phyloP scores from a whole-genome alignment of 1,140 invertebrate genomes.

The Hycleus phaleratus region DNA sequence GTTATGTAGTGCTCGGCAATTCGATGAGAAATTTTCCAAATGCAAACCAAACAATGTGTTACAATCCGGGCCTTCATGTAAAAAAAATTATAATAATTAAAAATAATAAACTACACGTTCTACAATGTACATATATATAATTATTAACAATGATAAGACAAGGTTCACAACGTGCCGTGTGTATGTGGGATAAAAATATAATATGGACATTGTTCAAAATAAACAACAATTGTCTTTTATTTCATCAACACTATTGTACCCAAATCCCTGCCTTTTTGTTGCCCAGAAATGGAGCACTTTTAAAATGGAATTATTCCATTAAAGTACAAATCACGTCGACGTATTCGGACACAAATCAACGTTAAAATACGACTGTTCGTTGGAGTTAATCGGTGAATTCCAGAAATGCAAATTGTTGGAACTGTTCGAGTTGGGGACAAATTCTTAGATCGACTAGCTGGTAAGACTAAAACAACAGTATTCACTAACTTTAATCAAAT shows the following conservation, averaged over 20 bases:
- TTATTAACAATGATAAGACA: conserved; percentile 52
- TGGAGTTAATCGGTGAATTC: conserved; percentile 8
- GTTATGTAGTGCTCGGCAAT: conserved; percentile 22
- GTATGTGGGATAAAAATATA: conserved; percentile 75
- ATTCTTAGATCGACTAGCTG: too few species aligned
- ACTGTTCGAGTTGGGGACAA: too few species aligned
- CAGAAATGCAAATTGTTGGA: conserved; percentile 16
- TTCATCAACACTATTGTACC: background rate
- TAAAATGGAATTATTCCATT: conserved; percentile 17
- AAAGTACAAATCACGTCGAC: conserved; percentile 15
- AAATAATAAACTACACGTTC: conserved; percentile 50
- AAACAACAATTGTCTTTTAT: conserved; percentile 38
- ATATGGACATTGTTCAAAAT: conserved; percentile 77
- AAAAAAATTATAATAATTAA: conserved; percentile 17
- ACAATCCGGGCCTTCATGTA: conserved; percentile 43
- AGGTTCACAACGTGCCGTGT: conserved; percentile 80
- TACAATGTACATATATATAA: conserved; percentile 56
- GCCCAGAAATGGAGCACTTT: background rate
- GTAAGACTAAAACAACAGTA: too few species aligned
- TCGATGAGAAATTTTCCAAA: too few species aligned
- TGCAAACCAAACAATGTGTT: too few species aligned
- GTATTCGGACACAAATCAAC: conserved; percentile 10
- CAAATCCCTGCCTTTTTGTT: too few species aligned
- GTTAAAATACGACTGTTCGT: background rate
- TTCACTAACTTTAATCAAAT: too few species aligned